Conservation (phyloP, 2,888 invertebrate genomes). For the Acanthosepion esculentum region DNA sequence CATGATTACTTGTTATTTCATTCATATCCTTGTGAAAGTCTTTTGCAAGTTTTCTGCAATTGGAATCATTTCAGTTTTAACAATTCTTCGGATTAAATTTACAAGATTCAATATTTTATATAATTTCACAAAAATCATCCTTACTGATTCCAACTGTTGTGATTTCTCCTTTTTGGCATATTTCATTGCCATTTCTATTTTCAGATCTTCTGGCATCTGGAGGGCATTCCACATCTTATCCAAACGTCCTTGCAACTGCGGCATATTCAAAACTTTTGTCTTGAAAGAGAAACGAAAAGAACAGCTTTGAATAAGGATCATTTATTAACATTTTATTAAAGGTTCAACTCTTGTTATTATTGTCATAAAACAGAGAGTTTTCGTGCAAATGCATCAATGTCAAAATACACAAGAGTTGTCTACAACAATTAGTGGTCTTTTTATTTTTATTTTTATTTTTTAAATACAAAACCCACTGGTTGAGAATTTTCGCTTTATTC, state of each 20-base stretch:
- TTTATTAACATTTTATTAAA: neutral
- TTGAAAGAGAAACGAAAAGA: neutral
- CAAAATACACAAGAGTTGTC: too few species aligned
- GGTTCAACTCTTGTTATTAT: too few species aligned
- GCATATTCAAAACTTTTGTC: neutral
- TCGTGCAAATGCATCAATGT: too few species aligned
- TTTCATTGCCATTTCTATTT: slow-evolving; percentile 75
- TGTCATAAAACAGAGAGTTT: too few species aligned
- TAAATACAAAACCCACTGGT: too few species aligned
- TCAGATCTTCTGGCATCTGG: slow-evolving; percentile 72
- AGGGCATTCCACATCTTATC: slow-evolving; percentile 72
- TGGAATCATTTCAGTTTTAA: too few species aligned
- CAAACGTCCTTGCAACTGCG: slow-evolving; percentile 68
- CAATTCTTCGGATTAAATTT: neutral
- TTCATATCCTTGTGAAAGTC: too few species aligned
- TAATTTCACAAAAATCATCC: neutral
- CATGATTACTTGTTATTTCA: too few species aligned
- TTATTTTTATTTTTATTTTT: too few species aligned
- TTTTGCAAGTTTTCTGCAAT: too few species aligned
- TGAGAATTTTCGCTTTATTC: too few species aligned
- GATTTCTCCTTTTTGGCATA: slow-evolving; percentile 68
- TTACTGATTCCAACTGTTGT: neutral
- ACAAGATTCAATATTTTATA: neutral
- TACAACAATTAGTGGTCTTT: too few species aligned
- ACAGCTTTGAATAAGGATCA: neutral